Evolutionary conservation across 2,888 invertebrate species (phyloP).

Genomic region (Apotomis turbidana): DNA sequence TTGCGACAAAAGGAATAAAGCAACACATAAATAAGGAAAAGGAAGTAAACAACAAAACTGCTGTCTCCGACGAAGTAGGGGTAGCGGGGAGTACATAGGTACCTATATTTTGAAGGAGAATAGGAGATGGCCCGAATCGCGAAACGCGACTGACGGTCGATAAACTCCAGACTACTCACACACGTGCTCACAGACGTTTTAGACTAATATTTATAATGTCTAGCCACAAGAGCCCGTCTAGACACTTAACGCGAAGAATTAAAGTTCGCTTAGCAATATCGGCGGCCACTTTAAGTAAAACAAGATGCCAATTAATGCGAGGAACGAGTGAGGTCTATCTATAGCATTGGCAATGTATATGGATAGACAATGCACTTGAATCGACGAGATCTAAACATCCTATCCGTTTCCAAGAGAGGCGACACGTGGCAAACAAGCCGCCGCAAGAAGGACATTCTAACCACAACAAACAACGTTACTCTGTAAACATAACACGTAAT

Average conservation of each 20-base stretch:
- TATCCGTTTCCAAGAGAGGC: conserved; percentile 49
- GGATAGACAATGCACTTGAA: conserved; percentile 58
- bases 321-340: conserved; percentile 67
- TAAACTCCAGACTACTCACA: conserved; percentile 64
- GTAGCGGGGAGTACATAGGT: background rate
- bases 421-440: conserved; percentile 62
- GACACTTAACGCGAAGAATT: conserved; percentile 44
- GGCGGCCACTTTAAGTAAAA: conserved; percentile 34
- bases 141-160: conserved; percentile 74
- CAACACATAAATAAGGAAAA: background rate
- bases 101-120: conserved; percentile 41
- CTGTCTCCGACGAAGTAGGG: conserved; percentile 3
- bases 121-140: conserved; percentile 53
- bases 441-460: conserved; percentile 46
- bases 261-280: conserved; percentile 51
- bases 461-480: conserved; percentile 46
- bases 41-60: background rate
- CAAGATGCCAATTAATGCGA: conserved; percentile 51
- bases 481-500: conserved; percentile 24
- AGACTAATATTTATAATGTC: conserved; percentile 54
- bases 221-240: conserved; percentile 51
- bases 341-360: conserved; percentile 62
- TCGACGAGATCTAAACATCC: conserved; percentile 54
- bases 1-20: conserved; percentile 4
- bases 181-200: conserved; percentile 60